A percentile compares a stretch with the other conserved stretches of the same genome.
These are phyloP conservation scores for Drosophila kanapiae DNA, from an alignment of 1,140 invertebrate species.

Conservation along the genomic window DNA sequence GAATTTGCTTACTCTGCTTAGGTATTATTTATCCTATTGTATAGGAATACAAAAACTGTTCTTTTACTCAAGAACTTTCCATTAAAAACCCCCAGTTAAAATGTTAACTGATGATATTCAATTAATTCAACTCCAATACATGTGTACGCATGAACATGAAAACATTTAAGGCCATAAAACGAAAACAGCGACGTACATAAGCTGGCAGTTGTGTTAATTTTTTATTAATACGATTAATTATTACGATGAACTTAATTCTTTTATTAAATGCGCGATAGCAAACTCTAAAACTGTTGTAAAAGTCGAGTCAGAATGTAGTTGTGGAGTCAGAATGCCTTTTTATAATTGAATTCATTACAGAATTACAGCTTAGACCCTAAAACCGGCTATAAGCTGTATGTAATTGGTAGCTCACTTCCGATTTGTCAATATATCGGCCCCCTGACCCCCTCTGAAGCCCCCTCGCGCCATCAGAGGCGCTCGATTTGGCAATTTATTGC, in stretches of 20 bases:
- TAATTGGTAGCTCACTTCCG: slow-evolving; percentile 67
- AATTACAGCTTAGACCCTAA: slow-evolving; percentile 1
- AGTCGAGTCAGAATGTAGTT: not conserved
- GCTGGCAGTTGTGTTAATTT: no score
- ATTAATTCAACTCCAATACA: not conserved
- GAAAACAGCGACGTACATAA: not conserved
- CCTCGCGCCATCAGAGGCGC: not conserved
- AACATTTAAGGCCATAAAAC: not conserved
- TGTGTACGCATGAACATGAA: not conserved
- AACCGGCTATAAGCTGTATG: slow-evolving; percentile 29
- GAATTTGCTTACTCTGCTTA: not conserved
- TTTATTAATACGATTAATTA: not conserved
- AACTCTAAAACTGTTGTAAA: not conserved
- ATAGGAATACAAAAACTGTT: not conserved
- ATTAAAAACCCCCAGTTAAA: not conserved
- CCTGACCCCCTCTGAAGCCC: not conserved
- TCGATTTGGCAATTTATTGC: slow-evolving; percentile 24
- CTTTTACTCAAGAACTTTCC: not conserved
- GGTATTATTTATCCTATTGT: not conserved
- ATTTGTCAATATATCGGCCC: slow-evolving; percentile 51
- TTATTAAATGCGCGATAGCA: not conserved
- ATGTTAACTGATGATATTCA: not conserved
- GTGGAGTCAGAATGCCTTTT: not conserved
- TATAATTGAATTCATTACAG: not conserved
- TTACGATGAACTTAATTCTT: not conserved